These are phyloP conservation scores for Anastrepha obliqua DNA, from an alignment of 1,140 invertebrate genomes.

Conservation along the genomic window DNA sequence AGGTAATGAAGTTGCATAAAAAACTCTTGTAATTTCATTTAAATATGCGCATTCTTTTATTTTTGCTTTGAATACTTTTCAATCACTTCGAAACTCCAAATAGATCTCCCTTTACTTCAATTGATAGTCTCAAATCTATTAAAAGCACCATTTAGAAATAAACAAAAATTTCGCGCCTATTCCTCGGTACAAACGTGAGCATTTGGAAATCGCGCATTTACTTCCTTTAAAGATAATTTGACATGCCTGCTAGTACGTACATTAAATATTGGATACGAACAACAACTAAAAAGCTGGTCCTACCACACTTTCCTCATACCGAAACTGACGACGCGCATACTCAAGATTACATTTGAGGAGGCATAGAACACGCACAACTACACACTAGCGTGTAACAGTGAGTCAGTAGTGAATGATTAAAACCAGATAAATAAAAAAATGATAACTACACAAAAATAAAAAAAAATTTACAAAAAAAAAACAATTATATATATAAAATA, in stretches of 20 bases:
- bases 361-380: too few relatives aligned
- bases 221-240: not conserved
- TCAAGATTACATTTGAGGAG: not conserved
- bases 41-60: too few relatives aligned
- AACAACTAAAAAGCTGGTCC: not conserved
- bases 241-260: not conserved
- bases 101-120: too few relatives aligned
- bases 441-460: not conserved
- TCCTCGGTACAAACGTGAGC: not conserved
- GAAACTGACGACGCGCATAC: not conserved
- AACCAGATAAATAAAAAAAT: too few relatives aligned
- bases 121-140: too few relatives aligned
- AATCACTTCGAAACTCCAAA: too few relatives aligned
- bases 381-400: too few relatives aligned
- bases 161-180: not conserved
- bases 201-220: not conserved
- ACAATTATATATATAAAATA: too few relatives aligned
- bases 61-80: too few relatives aligned
- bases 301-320: not conserved
- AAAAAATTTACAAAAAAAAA: not conserved
- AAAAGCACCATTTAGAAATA: not conserved
- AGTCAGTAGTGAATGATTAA: too few relatives aligned
- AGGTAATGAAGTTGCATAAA: too few relatives aligned
- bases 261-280: not conserved
- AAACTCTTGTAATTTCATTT: too few relatives aligned